phyloP scores from a whole-genome alignment of 2,797 vertebrate species.

The Podargus strigoides region DNA sequence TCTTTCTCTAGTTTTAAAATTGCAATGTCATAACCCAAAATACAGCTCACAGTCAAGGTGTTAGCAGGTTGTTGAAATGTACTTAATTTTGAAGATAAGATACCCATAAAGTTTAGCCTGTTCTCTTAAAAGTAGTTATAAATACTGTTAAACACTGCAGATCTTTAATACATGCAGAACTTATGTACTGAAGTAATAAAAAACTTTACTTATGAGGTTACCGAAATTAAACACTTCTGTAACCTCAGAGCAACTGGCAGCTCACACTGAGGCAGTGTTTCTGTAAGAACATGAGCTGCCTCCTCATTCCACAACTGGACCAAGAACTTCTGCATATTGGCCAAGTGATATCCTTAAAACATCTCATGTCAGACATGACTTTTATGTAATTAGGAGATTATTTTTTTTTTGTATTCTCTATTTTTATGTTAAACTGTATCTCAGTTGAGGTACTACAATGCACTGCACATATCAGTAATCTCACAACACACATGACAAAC shows the following conservation, averaged over 20 bases:
- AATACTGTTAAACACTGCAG: neutral
- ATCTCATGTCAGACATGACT: accelerated
- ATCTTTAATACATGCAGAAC: neutral
- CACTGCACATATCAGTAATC: neutral
- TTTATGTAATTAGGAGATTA: accelerated
- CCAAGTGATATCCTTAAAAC: neutral
- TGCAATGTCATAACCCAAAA: neutral
- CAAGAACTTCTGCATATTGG: neutral
- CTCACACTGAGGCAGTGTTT: accelerated
- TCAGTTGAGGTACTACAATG: neutral
- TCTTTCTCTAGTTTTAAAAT: neutral
- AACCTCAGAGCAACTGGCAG: neutral
- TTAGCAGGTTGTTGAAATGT: neutral
- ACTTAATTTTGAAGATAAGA: neutral
- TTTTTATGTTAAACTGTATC: neutral
- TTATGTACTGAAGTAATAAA: neutral
- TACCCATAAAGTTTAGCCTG: neutral
- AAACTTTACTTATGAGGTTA: neutral
- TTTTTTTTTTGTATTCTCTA: neutral
- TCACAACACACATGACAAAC: neutral
- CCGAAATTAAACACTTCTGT: neutral
- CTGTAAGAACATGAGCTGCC: neutral
- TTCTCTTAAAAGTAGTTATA: neutral
- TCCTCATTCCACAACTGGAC: neutral
- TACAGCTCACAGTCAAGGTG: neutral